These are phyloP conservation scores for Spilosoma lubricipeda DNA, from an alignment of 2,888 invertebrate species.

Conservation along the genomic window DNA sequence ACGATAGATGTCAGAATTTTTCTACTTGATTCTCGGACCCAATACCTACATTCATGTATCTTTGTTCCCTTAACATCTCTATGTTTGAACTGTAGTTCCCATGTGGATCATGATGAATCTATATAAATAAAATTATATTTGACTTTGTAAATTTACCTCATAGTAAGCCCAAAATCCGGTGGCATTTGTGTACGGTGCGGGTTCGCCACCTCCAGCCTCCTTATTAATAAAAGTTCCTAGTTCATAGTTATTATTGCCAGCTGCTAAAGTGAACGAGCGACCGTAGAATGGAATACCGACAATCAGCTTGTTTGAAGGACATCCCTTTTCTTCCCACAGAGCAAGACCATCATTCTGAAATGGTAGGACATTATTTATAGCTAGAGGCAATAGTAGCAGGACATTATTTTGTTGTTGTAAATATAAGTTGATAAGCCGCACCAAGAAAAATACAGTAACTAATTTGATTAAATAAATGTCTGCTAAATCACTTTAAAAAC, in stretches of 20 bases:
- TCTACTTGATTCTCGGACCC: too few species aligned
- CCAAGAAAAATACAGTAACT: not conserved
- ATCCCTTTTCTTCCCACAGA: constrained; percentile 96
- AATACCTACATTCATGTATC: too few species aligned
- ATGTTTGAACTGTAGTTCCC: not conserved
- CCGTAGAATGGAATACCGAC: constrained; percentile 97
- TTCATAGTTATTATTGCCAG: constrained; percentile 93
- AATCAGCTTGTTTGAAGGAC: constrained; percentile 94
- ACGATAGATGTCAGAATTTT: too few species aligned
- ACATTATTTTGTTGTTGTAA: constrained; percentile 17
- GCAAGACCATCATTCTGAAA: constrained; percentile 93
- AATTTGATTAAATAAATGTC: not conserved
- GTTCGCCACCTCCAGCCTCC: constrained; percentile 94
- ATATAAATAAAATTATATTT: not conserved
- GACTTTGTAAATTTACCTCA: constrained; percentile 84
- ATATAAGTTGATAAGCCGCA: not conserved
- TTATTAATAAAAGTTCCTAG: constrained; percentile 95
- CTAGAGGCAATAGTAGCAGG: not conserved
- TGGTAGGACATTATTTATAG: constrained; percentile 22
- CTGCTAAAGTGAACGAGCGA: constrained; percentile 92
- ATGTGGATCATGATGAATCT: not conserved
- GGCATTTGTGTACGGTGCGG: constrained; percentile 94
- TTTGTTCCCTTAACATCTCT: not conserved
- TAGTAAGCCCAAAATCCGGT: constrained; percentile 95
- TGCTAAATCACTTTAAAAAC: not conserved